A percentile compares a stretch with the other conserved stretches of the same genome.
phyloP scores from a whole-genome alignment of 2,797 vertebrate species.

The Enteromius viviparus region DNA sequence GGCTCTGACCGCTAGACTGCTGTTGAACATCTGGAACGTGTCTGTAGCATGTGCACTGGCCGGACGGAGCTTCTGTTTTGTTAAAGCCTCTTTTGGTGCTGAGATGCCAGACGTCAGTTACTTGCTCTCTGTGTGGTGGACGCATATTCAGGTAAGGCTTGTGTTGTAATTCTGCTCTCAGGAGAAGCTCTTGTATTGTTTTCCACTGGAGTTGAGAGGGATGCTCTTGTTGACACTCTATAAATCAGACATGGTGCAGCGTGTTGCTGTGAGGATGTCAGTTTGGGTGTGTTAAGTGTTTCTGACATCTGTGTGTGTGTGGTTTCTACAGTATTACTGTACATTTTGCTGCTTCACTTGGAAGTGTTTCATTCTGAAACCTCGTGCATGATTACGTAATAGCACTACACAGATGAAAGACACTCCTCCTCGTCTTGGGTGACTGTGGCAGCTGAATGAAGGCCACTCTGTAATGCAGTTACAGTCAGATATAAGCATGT shows the following conservation, averaged over 20 bases:
- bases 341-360: constrained; percentile 33
- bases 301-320: constrained; percentile 10
- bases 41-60: constrained; percentile 50
- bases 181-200: constrained; percentile 3
- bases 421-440: constrained; percentile 38
- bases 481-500: neutral
- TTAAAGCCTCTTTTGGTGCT: constrained; percentile 67
- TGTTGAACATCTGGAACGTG: constrained; percentile 60
- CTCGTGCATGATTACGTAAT: constrained; percentile 55
- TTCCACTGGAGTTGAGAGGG: constrained; percentile 8
- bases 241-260: constrained; percentile 33
- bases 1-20: constrained; percentile 57
- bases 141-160: constrained; percentile 75
- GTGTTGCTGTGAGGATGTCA: constrained; percentile 15
- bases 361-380: constrained; percentile 51
- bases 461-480: constrained; percentile 1
- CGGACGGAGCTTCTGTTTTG: constrained; percentile 52
- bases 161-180: neutral
- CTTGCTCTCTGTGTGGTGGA: constrained; percentile 69
- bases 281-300: constrained; percentile 16
- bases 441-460: constrained; percentile 46
- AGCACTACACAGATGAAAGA: constrained; percentile 48
- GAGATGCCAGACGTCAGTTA: constrained; percentile 78
- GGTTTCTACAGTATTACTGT: constrained; percentile 19
- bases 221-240: constrained; percentile 18